Evolutionary conservation across 2,113 vertebrate species (phyloP).

Genomic region (Sphyrna mokarran): DNA sequence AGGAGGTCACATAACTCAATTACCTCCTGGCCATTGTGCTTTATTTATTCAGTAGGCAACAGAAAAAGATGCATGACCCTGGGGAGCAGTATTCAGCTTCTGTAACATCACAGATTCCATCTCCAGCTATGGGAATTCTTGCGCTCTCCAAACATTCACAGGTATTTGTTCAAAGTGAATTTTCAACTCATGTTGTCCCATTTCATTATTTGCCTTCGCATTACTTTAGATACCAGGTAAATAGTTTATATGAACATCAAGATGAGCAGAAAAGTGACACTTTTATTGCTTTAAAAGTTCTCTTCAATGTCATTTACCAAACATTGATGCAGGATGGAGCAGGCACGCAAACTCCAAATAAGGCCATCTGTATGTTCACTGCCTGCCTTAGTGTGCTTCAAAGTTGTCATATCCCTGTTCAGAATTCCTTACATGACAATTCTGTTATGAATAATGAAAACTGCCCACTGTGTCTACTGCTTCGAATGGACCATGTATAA

Average conservation of each 20-base stretch:
- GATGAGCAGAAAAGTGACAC: slow-evolving; percentile 16
- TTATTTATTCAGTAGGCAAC: neutral
- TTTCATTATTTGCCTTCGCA: neutral
- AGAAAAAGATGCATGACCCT: too few species aligned
- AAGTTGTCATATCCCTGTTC: neutral
- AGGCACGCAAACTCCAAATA: neutral
- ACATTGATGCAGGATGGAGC: neutral
- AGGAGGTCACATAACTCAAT: neutral
- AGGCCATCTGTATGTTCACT: neutral
- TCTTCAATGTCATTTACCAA: neutral
- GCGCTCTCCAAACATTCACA: too few species aligned
- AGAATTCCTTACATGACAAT: neutral
- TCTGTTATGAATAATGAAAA: neutral
- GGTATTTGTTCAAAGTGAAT: neutral
- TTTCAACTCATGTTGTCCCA: neutral
- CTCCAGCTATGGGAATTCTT: neutral
- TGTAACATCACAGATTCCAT: neutral
- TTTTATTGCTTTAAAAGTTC: neutral
- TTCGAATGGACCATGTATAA: neutral
- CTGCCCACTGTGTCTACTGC: neutral
- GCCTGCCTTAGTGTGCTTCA: neutral
- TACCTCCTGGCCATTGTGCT: neutral
- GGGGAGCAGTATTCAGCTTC: neutral
- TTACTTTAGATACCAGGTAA: slow-evolving; percentile 12
- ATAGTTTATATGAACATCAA: neutral